phyloP scores from a whole-genome alignment of 2,797 vertebrate genomes.

The Xenops minutus region DNA sequence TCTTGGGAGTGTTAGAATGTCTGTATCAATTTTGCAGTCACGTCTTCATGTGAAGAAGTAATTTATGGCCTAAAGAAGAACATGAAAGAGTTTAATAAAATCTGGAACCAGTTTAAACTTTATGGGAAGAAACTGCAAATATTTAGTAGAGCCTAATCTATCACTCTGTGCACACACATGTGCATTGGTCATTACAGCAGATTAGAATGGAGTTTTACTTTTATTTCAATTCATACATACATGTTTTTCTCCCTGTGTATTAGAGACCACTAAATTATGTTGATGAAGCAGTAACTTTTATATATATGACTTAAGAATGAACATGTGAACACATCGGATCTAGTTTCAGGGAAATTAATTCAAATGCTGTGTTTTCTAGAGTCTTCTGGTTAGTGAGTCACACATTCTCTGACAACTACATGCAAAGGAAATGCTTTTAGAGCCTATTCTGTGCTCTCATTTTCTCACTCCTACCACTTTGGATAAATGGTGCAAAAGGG shows the following conservation, averaged over 20 bases:
- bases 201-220: background rate
- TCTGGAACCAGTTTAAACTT: background rate
- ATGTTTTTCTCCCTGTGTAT: background rate
- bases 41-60: background rate
- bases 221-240: background rate
- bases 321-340: background rate
- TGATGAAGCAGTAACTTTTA: background rate
- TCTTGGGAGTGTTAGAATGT: background rate
- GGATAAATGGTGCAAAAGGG: background rate
- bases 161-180: background rate
- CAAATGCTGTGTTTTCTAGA: background rate
- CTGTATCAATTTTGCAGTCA: slow-evolving; percentile 38
- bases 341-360: background rate
- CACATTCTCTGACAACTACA: background rate
- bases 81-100: background rate
- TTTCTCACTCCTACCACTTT: background rate
- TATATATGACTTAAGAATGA: background rate
- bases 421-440: background rate
- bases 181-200: background rate
- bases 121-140: background rate
- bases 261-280: background rate
- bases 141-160: background rate
- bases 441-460: background rate
- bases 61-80: background rate
- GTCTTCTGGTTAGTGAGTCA: background rate